Conservation (phyloP, 2,888 invertebrate species). For the Aporophyla lueneburgensis region DNA sequence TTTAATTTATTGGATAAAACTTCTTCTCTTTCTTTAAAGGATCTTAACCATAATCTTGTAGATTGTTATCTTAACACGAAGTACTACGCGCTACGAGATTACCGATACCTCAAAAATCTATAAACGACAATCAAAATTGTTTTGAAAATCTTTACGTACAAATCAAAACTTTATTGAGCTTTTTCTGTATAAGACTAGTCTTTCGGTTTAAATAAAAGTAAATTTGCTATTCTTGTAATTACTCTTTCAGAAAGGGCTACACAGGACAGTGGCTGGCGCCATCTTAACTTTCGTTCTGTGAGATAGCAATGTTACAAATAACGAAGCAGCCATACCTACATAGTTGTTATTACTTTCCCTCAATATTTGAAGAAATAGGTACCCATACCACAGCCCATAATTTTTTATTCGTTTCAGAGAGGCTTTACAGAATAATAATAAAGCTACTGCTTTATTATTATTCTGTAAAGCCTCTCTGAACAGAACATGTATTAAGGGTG, state of each 20-base stretch:
- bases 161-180: not conserved
- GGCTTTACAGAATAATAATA: not conserved
- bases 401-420: not conserved
- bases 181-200: not conserved
- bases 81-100: constrained; percentile 3
- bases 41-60: not conserved
- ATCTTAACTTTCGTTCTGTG: constrained; percentile 12
- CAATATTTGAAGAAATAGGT: not conserved
- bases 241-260: not conserved
- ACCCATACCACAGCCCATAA: too few relatives aligned
- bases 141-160: not conserved
- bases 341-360: constrained; percentile 17
- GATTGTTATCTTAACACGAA: not conserved
- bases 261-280: too few relatives aligned
- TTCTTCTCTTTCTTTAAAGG: not conserved
- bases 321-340: not conserved
- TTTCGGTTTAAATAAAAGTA: not conserved
- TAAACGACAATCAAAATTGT: not conserved
- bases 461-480: too few relatives aligned
- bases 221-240: not conserved
- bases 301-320: constrained; percentile 15
- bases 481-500: too few relatives aligned
- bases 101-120: not conserved
- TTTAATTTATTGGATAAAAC: not conserved
- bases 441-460: too few relatives aligned